Evolutionary conservation across 2,113 vertebrate genomes (phyloP), one percentile per base, ranked within the genome.

Genomic region (Elachura formosa): DNA sequence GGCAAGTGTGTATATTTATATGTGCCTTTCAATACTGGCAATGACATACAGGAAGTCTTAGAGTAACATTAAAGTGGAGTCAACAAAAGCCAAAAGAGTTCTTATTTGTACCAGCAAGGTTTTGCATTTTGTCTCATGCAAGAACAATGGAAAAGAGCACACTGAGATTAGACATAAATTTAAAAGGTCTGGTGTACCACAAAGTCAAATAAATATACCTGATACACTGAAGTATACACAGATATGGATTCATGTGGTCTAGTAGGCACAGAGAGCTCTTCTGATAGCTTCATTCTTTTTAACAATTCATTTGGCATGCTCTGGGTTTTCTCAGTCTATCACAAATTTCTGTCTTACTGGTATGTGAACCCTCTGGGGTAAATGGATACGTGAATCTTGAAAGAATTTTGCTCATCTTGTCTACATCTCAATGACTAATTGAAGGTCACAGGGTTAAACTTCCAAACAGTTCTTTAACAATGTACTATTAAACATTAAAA

Each of bases 351-450:
- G 10, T 72, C 15, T 82, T 64, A 75, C 0, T 63, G 40, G 28
- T 71, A 34, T 69, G 56, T 48, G 36, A 56, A 52, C 36, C 56
- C 69, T 72, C 81, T 82, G 45, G 76, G 43, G 62, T 56, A 91
- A 87, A 87, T 9, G 54, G 54, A 74, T 92, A 78, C 43, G 71
- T 63, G 36, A 93, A 72, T 94, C 73, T 84, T 84, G 49, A 85
- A 77, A 77, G 64, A 81, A 28, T 75, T 78, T 79, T 91, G 36
- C 52, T 91, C 76, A 71, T 28, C 79, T 48, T 89, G 41, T 84
- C 84, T 84, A 41, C 58, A 94, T 81, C 49, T 82, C 62, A 78
- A 10, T 93, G 88, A 86, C 61, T 94, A 94, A 96, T 86, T 56
- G 72, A 92, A 41, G 36, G 89, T 94, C 93, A 92, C 49, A 19